A percentile compares a stretch with the other conserved stretches of the same genome.
Evolutionary conservation across 2,797 vertebrate genomes (phyloP).

Genomic region (Lacerta viridis): DNA sequence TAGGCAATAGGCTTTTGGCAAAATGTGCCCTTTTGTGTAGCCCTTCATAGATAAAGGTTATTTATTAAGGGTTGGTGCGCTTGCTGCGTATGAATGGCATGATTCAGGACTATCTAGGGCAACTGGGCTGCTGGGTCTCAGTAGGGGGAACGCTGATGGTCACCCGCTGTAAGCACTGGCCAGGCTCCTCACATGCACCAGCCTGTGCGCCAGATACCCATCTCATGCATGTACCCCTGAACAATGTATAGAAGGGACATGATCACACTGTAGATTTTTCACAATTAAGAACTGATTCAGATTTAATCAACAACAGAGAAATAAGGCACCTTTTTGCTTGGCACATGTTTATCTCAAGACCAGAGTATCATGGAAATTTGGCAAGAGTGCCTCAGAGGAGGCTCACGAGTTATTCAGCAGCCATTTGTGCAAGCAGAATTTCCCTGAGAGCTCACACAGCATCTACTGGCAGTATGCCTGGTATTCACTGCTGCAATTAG

Average conservation of each 20-base stretch:
- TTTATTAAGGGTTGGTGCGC: neutral
- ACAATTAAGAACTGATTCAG: conserved; percentile 19
- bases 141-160: too few species aligned
- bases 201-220: neutral
- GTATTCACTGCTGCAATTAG: conserved; percentile 56
- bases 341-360: conserved; percentile 31
- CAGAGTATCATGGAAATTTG: neutral
- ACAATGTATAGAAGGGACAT: neutral
- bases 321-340: neutral
- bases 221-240: neutral
- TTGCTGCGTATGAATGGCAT: neutral
- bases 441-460: conserved; percentile 21
- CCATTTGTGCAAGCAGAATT: neutral
- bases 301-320: conserved; percentile 29
- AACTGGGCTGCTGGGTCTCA: neutral
- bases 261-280: neutral
- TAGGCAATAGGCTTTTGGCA: neutral
- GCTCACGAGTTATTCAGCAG: conserved; percentile 22
- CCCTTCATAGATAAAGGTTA: neutral
- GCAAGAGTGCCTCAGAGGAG: neutral
- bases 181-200: neutral
- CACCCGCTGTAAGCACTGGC: neutral
- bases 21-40: neutral
- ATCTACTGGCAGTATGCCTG: conserved; percentile 47
- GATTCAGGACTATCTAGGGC: neutral